Conservation (phyloP, 1,140 invertebrate genomes). For the Meteorus sp. region DNA sequence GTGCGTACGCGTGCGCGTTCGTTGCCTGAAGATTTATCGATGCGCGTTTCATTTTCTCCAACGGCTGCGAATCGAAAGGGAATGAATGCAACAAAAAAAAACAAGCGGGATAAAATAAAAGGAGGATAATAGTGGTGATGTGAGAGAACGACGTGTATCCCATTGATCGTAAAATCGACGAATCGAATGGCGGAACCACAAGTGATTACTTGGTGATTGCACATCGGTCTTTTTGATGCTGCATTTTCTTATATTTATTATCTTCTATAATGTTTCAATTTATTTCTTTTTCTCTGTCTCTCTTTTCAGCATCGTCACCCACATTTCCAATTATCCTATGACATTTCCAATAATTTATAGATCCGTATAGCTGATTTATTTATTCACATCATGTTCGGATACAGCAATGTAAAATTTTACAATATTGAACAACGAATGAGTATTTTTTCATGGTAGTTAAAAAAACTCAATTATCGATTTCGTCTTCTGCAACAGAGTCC, state of each 20-base stretch:
- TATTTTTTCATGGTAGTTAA: not conserved
- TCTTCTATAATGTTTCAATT: too few species aligned
- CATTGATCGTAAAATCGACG: not conserved
- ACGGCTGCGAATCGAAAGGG: conserved; percentile 1
- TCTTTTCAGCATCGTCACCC: not conserved
- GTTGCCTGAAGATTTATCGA: conserved; percentile 21
- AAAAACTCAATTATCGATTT: conserved; percentile 15
- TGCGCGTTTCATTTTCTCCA: conserved; percentile 27
- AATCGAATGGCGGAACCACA: not conserved
- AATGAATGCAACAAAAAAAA: not conserved
- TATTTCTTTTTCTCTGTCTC: too few species aligned
- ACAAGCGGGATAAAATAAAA: not conserved
- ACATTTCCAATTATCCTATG: not conserved
- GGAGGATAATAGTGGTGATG: not conserved
- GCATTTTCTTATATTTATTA: not conserved
- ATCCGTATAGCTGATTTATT: not conserved
- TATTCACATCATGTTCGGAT: too few species aligned
- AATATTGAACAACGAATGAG: too few species aligned
- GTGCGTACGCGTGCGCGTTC: not conserved
- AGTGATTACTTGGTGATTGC: not conserved
- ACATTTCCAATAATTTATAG: not conserved
- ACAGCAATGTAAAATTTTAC: too few species aligned
- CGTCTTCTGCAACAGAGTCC: conserved; percentile 24
- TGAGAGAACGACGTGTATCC: not conserved
- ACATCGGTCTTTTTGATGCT: conserved; percentile 5